These are phyloP conservation scores for Potamarius usumacintae DNA, from an alignment of 2,113 vertebrate species.

Conservation along the genomic window DNA sequence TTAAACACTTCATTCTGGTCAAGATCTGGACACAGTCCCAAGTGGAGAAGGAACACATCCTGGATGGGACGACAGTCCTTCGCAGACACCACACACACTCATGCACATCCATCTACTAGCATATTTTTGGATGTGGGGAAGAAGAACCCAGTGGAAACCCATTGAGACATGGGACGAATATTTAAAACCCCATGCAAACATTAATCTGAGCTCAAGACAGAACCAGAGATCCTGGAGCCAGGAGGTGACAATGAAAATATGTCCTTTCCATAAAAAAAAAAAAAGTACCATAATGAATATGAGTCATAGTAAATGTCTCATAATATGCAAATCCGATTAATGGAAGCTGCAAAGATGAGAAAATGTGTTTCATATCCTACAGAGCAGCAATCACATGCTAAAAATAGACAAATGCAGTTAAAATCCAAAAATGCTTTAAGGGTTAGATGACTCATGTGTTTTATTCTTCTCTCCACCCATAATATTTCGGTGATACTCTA, in stretches of 20 bases:
- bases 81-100: not conserved
- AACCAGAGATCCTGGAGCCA: not conserved
- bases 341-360: not conserved
- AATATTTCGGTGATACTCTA: not conserved
- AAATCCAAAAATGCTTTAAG: constrained; percentile 21
- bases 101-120: not conserved
- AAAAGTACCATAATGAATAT: not conserved
- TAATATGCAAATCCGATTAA: not conserved
- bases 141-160: not conserved
- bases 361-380: not conserved
- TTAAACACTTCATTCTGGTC: not conserved
- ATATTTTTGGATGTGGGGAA: not conserved
- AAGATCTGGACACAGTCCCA: too few relatives aligned
- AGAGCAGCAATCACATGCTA: not conserved
- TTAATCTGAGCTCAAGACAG: not conserved
- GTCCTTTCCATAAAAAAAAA: not conserved
- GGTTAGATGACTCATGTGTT: constrained; percentile 23
- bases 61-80: not conserved
- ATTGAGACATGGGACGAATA: not conserved
- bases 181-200: not conserved
- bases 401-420: constrained; percentile 31
- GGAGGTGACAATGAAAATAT: not conserved
- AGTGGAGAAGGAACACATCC: not conserved
- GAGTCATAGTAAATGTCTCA: not conserved
- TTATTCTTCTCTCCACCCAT: not conserved